A percentile compares a stretch with the other conserved stretches of the same genome.
Conservation (phyloP, 2,888 invertebrate species). For the Polyommatus icarus region DNA sequence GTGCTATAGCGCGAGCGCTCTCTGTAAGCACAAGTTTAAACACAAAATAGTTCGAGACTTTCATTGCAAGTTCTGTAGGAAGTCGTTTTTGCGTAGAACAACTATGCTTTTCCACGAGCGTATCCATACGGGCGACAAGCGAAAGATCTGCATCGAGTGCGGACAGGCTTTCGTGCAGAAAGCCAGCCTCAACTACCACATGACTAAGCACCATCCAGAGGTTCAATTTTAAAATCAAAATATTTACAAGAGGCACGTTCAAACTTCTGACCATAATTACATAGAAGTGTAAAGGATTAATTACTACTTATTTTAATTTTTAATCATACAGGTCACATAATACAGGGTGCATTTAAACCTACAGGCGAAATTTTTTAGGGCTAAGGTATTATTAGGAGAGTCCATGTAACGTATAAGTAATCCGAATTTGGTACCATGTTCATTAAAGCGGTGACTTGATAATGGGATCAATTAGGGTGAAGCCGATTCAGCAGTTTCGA, state of each 20-base stretch:
- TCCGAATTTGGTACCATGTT: no score
- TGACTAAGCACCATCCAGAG: conserved; percentile 69
- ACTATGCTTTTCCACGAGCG: conserved; percentile 60
- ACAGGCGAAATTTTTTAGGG: no score
- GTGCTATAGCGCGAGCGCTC: conserved; percentile 53
- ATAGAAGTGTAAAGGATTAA: no score
- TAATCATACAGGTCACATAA: no score
- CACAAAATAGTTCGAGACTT: conserved; percentile 66
- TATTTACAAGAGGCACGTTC: not conserved
- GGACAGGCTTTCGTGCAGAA: conserved; percentile 72
- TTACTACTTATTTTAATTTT: no score
- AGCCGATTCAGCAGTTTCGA: no score
- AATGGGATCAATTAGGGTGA: no score
- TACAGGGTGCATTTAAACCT: no score
- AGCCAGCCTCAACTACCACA: conserved; percentile 70
- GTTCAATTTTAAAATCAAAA: conserved; percentile 53
- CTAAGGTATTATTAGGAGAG: no score
- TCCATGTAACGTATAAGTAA: no score
- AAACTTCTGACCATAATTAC: not conserved
- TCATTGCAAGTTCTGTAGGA: conserved; percentile 69
- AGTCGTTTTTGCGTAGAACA: conserved; percentile 63
- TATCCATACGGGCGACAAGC: conserved; percentile 66
- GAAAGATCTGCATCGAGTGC: conserved; percentile 62
- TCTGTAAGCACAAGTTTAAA: conserved; percentile 65
- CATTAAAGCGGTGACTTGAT: no score